Evolutionary conservation across 2,797 vertebrate genomes (phyloP), one percentile per base, ranked within the genome.

Genomic region (Merluccius polli): DNA sequence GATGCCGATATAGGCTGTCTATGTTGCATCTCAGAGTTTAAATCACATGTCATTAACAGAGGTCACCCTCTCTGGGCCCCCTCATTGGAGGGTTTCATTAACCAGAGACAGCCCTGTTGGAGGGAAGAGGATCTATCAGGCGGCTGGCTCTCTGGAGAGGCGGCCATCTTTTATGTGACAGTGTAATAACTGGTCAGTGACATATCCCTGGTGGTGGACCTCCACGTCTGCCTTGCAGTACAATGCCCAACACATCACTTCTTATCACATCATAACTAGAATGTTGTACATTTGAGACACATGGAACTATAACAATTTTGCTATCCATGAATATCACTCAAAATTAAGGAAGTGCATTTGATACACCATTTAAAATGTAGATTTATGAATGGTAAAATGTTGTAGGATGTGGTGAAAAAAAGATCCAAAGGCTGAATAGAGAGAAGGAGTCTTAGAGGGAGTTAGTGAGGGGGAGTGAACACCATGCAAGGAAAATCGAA

Each of bases 1-100:
- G 88, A 87, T 80, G 77, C 21, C 29, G 44, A 74, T 30, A 70
- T 30, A 70, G 70, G 74, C 74, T 27, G 79, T 73, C 81, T 82
- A 27, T 38, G 80, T 84, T 80, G 72, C 83, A 84, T 82, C 84
- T 52, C 73, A 87, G 85, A 79, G 85, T 90, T 88, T 89, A 77
- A 93, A 92, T 92, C 91, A 92, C 89, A 86, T 29, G 88, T 90
- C 89, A 89, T 93, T 91, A 92, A 87, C 84, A 87, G 88, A 88
- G 91, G 90, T 92, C 90, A 92, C 73, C 72, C 75, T 78, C 79
- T 74, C 83, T 81, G 81, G 79, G 75, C 79, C 32, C 27, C 15
- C 48, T 84, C 83, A 92, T 88, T 92, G 92, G 90, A 86, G 38
- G 86, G 83, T 82, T 87, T 80, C 77, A 70, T 87, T 65, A 52